These are phyloP conservation scores for Cheilosia vernalis DNA, from an alignment of 2,888 invertebrate species.

Conservation along the genomic window DNA sequence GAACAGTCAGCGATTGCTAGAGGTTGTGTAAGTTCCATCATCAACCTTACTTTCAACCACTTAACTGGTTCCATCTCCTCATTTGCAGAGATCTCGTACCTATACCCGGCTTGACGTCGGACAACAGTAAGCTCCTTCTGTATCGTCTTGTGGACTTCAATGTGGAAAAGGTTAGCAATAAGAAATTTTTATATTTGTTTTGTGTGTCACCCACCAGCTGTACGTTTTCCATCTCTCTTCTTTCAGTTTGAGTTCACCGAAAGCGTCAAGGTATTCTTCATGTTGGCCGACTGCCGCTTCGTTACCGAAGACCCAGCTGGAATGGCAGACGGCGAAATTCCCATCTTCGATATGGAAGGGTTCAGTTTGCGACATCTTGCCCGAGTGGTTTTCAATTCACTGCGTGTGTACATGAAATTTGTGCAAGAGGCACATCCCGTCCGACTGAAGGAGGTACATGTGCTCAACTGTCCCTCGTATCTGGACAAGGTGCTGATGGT, in stretches of 20 bases:
- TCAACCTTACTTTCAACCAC: background rate
- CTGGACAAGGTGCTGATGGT: conserved; percentile 87
- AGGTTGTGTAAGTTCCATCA: conserved; percentile 80
- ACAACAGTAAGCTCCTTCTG: conserved; percentile 88
- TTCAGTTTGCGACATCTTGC: conserved; percentile 87
- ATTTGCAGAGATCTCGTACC: conserved; percentile 87
- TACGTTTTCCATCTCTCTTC: background rate
- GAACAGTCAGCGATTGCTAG: conserved; percentile 79
- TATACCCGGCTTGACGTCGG: conserved; percentile 87
- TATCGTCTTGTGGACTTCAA: conserved; percentile 87
- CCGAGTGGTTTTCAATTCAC: conserved; percentile 86
- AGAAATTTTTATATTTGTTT: background rate
- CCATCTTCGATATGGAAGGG: conserved; percentile 88
- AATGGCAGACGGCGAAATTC: conserved; percentile 88
- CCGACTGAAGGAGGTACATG: conserved; percentile 87
- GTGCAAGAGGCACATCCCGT: conserved; percentile 90
- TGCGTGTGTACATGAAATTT: conserved; percentile 89
- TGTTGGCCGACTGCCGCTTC: conserved; percentile 88
- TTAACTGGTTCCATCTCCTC: background rate
- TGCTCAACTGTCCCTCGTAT: conserved; percentile 87
- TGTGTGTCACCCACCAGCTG: background rate
- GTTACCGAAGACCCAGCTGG: conserved; percentile 84
- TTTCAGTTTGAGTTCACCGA: conserved; percentile 86
- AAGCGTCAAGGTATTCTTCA: conserved; percentile 88
- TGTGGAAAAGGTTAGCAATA: conserved; percentile 84